phyloP scores from a whole-genome alignment of 2,113 vertebrate genomes.

The Ellobius talpinus region DNA sequence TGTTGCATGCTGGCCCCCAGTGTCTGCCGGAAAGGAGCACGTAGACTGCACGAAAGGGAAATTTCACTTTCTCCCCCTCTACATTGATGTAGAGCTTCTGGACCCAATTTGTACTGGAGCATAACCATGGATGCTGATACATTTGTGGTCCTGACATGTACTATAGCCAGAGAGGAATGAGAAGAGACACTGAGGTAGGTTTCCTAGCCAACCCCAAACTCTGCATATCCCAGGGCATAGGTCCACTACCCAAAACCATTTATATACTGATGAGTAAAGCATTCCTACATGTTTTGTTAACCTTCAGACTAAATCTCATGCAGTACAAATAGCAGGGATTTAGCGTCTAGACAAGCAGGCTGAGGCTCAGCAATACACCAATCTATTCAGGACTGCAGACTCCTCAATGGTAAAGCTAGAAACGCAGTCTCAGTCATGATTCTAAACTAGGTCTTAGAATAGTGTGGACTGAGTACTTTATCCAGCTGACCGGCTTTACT shows the following conservation, averaged over 20 bases:
- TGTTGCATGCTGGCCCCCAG: background rate
- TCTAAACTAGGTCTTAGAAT: background rate
- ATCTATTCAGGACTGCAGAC: background rate
- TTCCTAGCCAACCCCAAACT: background rate
- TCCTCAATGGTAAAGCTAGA: background rate
- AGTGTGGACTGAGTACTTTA: background rate
- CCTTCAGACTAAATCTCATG: background rate
- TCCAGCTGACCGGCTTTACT: background rate
- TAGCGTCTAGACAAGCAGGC: background rate
- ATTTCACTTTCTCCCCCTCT: background rate
- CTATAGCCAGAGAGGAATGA: background rate
- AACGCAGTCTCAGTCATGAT: background rate
- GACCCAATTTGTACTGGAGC: background rate
- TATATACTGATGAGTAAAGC: background rate
- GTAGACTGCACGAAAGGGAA: background rate
- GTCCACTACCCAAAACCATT: background rate
- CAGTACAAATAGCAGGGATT: background rate
- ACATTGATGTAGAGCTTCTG: background rate
- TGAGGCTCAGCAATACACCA: background rate
- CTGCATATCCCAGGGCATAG: background rate
- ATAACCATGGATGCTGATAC: background rate
- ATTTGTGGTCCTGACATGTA: background rate
- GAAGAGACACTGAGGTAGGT: too few relatives aligned
- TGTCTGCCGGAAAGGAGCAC: background rate
- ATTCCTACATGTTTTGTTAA: background rate